These are phyloP conservation scores for Etia nguti DNA, from an alignment of 2,113 vertebrate species.

Conservation along the genomic window DNA sequence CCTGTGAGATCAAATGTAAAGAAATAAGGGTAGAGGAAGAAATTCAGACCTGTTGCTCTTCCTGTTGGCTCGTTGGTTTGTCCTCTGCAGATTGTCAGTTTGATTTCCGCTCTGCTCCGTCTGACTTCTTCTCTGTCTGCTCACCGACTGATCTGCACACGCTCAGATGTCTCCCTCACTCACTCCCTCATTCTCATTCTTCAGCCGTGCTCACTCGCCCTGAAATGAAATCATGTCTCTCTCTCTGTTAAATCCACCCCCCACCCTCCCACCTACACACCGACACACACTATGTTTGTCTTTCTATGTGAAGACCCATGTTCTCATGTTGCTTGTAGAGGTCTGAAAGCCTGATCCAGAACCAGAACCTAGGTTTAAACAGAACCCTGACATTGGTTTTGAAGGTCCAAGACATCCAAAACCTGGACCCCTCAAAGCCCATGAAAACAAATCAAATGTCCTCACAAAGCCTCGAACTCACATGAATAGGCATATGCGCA, in stretches of 20 bases:
- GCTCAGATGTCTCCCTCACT: neutral
- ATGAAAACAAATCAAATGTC: neutral
- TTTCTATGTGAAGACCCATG: neutral
- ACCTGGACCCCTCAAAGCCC: neutral
- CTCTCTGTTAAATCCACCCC: neutral
- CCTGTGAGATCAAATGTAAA: neutral
- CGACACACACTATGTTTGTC: neutral
- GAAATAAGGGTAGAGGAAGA: neutral
- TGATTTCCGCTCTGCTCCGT: neutral
- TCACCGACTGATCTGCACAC: neutral
- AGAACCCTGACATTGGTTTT: neutral
- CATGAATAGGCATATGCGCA: neutral
- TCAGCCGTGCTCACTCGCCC: neutral
- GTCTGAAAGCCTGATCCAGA: neutral
- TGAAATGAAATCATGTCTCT: conserved; percentile 55
- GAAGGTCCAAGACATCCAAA: neutral
- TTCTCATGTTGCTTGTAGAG: neutral
- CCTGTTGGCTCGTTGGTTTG: neutral
- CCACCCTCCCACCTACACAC: neutral
- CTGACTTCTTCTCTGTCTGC: neutral
- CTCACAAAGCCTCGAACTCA: neutral
- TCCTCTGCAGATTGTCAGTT: neutral
- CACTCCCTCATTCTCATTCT: conserved; percentile 37
- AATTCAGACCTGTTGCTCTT: neutral
- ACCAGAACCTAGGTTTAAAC: neutral